Evolutionary conservation across 1,140 invertebrate genomes (phyloP), one percentile per base, ranked within the genome.

Genomic region (Tetraneura akinire): DNA sequence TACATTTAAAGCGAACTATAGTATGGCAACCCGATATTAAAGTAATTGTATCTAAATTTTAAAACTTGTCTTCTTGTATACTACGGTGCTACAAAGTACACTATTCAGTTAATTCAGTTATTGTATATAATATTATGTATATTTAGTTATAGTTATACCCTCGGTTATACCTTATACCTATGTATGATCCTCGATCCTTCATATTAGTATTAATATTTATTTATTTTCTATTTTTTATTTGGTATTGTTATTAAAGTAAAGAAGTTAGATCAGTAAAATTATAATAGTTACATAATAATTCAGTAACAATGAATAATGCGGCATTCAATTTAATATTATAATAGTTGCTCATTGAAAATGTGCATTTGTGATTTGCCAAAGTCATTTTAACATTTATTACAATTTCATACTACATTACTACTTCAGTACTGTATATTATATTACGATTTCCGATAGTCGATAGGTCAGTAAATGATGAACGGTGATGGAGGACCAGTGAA

Each of bases 381-480:
- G 66, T 70, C 23, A 70, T 16, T 49, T 55, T 55, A n/a, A 14
- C 21, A 55, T 42, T 23, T 70, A 47, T 49, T 45, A 23, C n/a
- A 70, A 47, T 70, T 70, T 42, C 16, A 26, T 70, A 23, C 66
- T 70, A 70, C 66, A 49, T 49, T 70, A 26, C 66, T 18, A 70
- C 42, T 70, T 16, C 18, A 32, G 47, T 14, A n/a, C n/a, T n/a
- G n/a, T n/a, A n/a, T n/a, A n/a, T n/a, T n/a, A n/a, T n/a, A n/a
- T n/a, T n/a, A 45, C 9, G 21, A 49, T 49, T 47, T 49, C 47
- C 21, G 45, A 70, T 70, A 70, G 16, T 49, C 66, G 66, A 70
- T 70, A 70, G 66, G 66, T 70, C 42, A 70, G 66, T 70, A 64
- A 18, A 64, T 64, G 62, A 42, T 10, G 29, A 13, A 37, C 32